Evolutionary conservation across 1,140 invertebrate genomes (phyloP), one percentile per base, ranked within the genome.

Genomic region (Brachystomella parvula): DNA sequence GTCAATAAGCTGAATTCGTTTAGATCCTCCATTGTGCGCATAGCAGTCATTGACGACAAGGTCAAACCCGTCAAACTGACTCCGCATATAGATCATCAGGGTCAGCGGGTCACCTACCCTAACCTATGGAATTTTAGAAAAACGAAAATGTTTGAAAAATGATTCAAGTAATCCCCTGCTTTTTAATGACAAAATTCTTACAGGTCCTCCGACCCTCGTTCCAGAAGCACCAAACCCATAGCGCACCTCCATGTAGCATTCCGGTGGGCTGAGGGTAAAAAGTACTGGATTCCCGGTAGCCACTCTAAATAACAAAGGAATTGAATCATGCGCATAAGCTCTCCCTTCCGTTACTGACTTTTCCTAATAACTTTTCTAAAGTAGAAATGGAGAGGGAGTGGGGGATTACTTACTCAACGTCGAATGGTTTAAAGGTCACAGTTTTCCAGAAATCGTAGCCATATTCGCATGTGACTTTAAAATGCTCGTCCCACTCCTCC

Each of bases 401-500:
- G n/a, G n/a, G n/a, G n/a, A n/a, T n/a, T n/a, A 87, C 91, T 89
- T 79, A 96, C 92, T 94, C 92, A 60, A 96, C 92, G 75, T 94
- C 91, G 30, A 96, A 80, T 77, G 94, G 93, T 0, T 92, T 92
- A 79, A 96, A 96, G 0, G 92, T 94, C 30, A 96, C 92, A 0
- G 92, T 96, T 79, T 94, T 94, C 91, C 92, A 94, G 79, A 94
- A 94, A 77, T 96, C 92, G 77, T 94, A 94, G 53, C 92, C 92
- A 76, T 95, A 96, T 78, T 95, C 92, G 78, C 92, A 96, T 3
- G 92, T 94, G n/a, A 95, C 91, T 79, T 92, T 92, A 76, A 94
- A 95, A 75, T 96, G 92, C 74, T 96, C 92, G 77, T 96, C 92
- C 79, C 89, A 90, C 76, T 95, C 92, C 77, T 94, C 92, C 76